Percentiles rank a stretch among this genome's conserved stretches.
phyloP scores from a whole-genome alignment of 2,888 invertebrate genomes.

The Mechanitis mazaeus region DNA sequence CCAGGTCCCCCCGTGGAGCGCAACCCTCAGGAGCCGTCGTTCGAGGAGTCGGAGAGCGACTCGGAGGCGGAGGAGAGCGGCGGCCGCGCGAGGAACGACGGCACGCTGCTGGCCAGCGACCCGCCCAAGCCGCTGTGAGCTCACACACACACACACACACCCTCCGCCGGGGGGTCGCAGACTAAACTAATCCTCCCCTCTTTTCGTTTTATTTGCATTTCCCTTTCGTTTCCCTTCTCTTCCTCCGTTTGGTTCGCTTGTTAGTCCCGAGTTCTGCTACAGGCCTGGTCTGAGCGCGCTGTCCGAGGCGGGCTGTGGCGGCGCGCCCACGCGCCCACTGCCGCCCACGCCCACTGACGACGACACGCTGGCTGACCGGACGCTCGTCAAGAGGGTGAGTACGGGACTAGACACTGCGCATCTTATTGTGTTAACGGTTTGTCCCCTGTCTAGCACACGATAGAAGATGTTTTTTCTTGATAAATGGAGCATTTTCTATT shows the following conservation, averaged over 20 bases:
- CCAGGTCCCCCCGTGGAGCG: constrained; percentile 70
- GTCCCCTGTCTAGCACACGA: not conserved
- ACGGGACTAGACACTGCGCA: too few relatives aligned
- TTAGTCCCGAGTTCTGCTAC: constrained; percentile 90
- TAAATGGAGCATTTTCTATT: constrained; percentile 9
- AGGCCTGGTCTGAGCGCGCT: constrained; percentile 83
- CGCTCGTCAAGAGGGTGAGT: constrained; percentile 94
- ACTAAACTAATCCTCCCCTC: too few relatives aligned
- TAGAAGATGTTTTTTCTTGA: too few relatives aligned
- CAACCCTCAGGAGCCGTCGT: constrained; percentile 79
- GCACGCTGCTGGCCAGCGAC: constrained; percentile 96
- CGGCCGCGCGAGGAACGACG: constrained; percentile 90
- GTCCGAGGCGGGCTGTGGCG: constrained; percentile 57
- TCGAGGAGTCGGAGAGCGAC: constrained; percentile 86
- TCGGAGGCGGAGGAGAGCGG: constrained; percentile 89
- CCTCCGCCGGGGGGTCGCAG: too few relatives aligned
- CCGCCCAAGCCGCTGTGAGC: constrained; percentile 97
- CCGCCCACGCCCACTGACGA: constrained; percentile 97
- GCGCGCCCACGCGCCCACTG: constrained; percentile 93
- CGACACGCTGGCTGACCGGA: constrained; percentile 87
- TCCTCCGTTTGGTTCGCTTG: constrained; percentile 48
- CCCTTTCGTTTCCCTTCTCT: constrained; percentile 35
- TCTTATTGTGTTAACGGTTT: constrained; percentile 20
- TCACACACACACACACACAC: not conserved
- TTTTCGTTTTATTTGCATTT: constrained; percentile 17